Base-by-base conservation (phyloP, 2,113 vertebrate genomes). In the Megaleporinus macrocephalus region DNA sequence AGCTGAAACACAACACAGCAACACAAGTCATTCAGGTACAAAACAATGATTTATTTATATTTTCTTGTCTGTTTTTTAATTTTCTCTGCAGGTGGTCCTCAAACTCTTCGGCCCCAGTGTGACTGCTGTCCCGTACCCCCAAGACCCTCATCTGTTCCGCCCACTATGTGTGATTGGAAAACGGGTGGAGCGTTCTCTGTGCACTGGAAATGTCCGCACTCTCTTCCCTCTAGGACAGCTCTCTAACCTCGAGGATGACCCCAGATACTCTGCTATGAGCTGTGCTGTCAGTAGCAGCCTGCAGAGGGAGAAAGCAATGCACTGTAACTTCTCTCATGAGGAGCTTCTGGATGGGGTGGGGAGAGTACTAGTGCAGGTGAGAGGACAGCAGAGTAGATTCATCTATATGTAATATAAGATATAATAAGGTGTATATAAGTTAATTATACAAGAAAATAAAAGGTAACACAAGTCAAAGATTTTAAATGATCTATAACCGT, bases 301-400 rank as follows among this genome's bases (percentile, higher is more conserved):
- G 47, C 3, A 13, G 27, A 73, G 33, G 26, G 80, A 79, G 78
- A 84, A 20, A 73, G 87, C 70, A 27, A 73, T 79, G 53, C 47
- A 26, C 26, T 84, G 84, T 6, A 88, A 92, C 68, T 82, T 84
- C 76, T 74, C 87, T 83, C 89, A 93, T 29, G 93, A 93, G 88
- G 92, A 92, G 86, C 74, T 93, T 83, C 14, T 92, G 65, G 88
- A 84, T 0, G 90, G 91, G 5, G 89, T 90, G 72, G 88, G 91
- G 55, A 72, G 73, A 36, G 87, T 92, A 57, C 79, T 36, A 79
- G 84, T 70, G 11, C 66, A 44, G 66, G 36, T 44, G 22, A 70
- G 12, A 44, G n/a, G 36, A 36, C 15, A 69, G 33, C 27, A 18
- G 49, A 49, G 47, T 11, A 49, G 14, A 36, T 36, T 36, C 36